Base-by-base conservation (phyloP, 2,888 invertebrate genomes). In the Conus canariensis region DNA sequence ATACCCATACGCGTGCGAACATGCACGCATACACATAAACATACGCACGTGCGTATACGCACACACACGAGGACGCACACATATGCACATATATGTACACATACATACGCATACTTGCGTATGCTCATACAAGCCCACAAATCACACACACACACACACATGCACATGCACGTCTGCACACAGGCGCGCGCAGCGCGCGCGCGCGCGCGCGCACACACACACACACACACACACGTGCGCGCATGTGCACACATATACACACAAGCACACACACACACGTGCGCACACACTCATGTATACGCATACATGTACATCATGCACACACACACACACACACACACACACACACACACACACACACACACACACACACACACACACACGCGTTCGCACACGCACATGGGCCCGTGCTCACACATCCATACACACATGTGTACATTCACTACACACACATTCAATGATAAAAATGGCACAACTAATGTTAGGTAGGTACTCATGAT, bases 71-170 rank as follows among this genome's bases (percentile, higher is more conserved):
- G 7, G 30, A 45, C 77, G 25, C 77, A 80, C 77, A 80, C 77
- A 80, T 30, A 45, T 30, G 25, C 77, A 80, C 77, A 45, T 30
- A 80, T 30, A 80, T 30, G 22, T 22, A 80, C 25, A 80, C 77
- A 80, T 30, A 80, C 77, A 30, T 22, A 30, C 77, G 22, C 45
- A 80, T 30, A 80, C 64, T 2, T 16, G 64, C 64, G 16, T 10
- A 64, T 16, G 16, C 8, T 10, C 64, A 64, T n/a, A 25, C n/a
- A 10, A 22, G n/a, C 74, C 22, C 74, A 25, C 25, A 74, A 4
- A 45, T 45, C 74, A 74, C 74, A 74, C 74, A 74, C 74, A 74
- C 74, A 74, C 74, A 74, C 74, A 74, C 74, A 25, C 74, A n/a
- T n/a, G n/a, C 74, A 74, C 74, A 74, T n/a, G n/a, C 74, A 74